Percentiles rank a stretch among this genome's conserved stretches.
Conservation (phyloP, 2,797 vertebrate genomes). For the Cyclura pinguis region DNA sequence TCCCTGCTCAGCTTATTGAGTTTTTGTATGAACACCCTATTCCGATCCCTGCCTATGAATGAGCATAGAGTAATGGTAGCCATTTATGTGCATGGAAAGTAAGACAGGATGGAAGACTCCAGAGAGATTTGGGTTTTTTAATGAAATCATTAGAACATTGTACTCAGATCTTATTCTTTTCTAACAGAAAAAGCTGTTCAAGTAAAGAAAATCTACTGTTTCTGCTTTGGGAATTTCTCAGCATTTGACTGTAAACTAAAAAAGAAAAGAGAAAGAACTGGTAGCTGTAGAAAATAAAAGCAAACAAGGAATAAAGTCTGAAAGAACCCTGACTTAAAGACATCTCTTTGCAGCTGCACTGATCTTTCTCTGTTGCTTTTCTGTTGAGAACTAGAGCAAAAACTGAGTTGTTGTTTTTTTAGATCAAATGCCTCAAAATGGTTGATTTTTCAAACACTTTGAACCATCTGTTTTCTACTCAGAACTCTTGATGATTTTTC, state of each 20-base stretch:
- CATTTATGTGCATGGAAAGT: constrained; percentile 52
- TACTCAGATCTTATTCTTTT: constrained; percentile 34
- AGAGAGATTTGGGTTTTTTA: constrained; percentile 50
- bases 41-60: constrained; percentile 26
- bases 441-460: not conserved
- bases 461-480: not conserved
- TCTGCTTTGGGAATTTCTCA: constrained; percentile 25
- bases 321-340: not conserved
- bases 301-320: not conserved
- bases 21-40: constrained; percentile 28
- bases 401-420: not conserved
- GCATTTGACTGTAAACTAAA: not conserved
- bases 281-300: not conserved
- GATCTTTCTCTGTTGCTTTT: not conserved
- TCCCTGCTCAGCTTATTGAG: constrained; percentile 49
- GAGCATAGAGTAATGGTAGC: constrained; percentile 12
- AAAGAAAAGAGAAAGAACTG: not conserved
- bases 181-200: constrained; percentile 57
- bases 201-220: constrained; percentile 39
- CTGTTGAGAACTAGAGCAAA: not conserved
- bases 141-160: constrained; percentile 61
- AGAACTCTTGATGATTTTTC: not conserved
- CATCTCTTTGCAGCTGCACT: not conserved
- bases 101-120: constrained; percentile 40
- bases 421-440: not conserved